phyloP scores from a whole-genome alignment of 2,888 invertebrate genomes.

The Slavum lentiscoides region DNA sequence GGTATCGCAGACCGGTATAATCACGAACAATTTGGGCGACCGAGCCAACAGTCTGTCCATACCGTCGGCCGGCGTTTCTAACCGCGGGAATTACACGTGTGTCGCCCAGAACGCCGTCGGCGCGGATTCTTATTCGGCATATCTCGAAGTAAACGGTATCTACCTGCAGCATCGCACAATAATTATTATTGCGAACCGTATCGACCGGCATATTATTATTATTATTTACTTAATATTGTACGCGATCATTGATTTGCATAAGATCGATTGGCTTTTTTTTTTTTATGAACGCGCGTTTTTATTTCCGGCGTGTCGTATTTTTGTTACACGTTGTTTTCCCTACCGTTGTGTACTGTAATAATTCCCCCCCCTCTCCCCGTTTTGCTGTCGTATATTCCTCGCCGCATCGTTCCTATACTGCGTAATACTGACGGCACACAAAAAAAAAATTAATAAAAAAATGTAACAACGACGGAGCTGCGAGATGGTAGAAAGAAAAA shows the following conservation, averaged over 20 bases:
- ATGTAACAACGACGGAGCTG: background rate
- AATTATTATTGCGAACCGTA: background rate
- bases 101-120: slow-evolving; percentile 66
- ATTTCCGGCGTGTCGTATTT: background rate
- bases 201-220: background rate
- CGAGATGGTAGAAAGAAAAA: background rate
- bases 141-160: slow-evolving; percentile 51
- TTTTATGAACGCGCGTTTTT: background rate
- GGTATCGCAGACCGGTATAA: slow-evolving; percentile 55
- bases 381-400: background rate
- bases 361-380: background rate
- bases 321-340: background rate
- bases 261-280: no score
- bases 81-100: slow-evolving; percentile 60
- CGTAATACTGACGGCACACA: no score
- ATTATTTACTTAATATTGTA: no score
- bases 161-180: no score
- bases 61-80: slow-evolving; percentile 57
- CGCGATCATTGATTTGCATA: no score
- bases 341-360: background rate
- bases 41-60: slow-evolving; percentile 58
- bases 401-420: slow-evolving; percentile 1
- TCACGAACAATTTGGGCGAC: slow-evolving; percentile 57
- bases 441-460: background rate
- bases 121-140: slow-evolving; percentile 68